Evolutionary conservation across 2,888 invertebrate genomes (phyloP).

Genomic region (Kryphioiulus occultus): DNA sequence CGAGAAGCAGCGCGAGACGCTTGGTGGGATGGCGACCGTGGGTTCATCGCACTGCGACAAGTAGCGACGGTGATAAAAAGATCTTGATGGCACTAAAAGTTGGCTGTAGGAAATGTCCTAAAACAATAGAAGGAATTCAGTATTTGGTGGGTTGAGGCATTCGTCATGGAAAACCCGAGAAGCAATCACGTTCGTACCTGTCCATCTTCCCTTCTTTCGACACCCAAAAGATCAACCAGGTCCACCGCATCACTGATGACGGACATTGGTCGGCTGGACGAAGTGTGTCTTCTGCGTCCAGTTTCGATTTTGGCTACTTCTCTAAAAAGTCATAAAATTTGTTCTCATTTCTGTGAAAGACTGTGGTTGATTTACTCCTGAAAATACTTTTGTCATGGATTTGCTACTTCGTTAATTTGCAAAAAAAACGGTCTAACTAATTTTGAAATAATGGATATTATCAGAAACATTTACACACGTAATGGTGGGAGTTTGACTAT

Average conservation of each 20-base stretch:
- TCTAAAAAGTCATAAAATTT: constrained; percentile 40
- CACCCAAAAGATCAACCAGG: constrained; percentile 84
- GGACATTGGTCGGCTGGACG: constrained; percentile 82
- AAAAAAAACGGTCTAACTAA: too few relatives aligned
- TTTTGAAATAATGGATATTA: too few relatives aligned
- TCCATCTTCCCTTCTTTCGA: constrained; percentile 77
- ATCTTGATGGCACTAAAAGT: constrained; percentile 77
- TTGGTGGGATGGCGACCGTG: constrained; percentile 1
- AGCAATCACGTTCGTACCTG: constrained; percentile 66
- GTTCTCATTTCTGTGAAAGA: constrained; percentile 49
- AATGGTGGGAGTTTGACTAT: too few relatives aligned
- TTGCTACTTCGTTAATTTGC: too few relatives aligned
- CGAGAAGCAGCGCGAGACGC: constrained; percentile 73
- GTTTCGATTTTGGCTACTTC: constrained; percentile 51
- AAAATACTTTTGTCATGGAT: too few relatives aligned
- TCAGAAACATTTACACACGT: too few relatives aligned
- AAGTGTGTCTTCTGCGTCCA: constrained; percentile 77
- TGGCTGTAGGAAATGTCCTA: constrained; percentile 89
- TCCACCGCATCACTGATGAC: constrained; percentile 83
- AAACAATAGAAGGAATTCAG: constrained; percentile 52
- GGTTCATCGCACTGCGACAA: constrained; percentile 43
- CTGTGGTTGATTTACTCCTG: constrained; percentile 45
- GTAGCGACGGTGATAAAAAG: constrained; percentile 59
- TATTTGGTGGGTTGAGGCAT: too few relatives aligned
- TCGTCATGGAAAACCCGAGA: not conserved